A percentile compares a stretch with the other conserved stretches of the same genome.
Conservation (phyloP, 2,113 vertebrate species). For the Rhinoptilus africanus region DNA sequence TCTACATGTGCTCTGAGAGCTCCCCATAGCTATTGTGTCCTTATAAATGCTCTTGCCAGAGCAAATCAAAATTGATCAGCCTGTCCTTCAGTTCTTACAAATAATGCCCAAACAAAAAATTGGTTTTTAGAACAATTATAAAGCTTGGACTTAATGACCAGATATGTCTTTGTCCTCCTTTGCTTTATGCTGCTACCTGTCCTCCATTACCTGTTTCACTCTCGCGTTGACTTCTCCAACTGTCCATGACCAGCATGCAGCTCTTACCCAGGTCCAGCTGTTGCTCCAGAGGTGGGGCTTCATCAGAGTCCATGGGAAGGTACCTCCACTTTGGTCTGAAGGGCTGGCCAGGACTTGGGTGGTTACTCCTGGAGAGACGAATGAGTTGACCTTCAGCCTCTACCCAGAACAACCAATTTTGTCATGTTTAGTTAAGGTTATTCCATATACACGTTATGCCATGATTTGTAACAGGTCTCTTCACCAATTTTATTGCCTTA, state of each 20-base stretch:
- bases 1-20: background rate
- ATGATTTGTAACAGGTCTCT: background rate
- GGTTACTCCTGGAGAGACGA: no score
- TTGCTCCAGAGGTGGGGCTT: no score
- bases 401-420: background rate
- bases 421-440: background rate
- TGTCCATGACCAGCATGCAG: fast-evolving
- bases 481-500: background rate
- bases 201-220: background rate
- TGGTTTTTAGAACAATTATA: fast-evolving
- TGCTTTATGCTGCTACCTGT: background rate
- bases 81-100: background rate
- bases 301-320: fast-evolving
- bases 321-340: background rate
- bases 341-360: background rate
- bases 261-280: background rate
- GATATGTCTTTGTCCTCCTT: no score
- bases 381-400: background rate
- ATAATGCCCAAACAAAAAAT: background rate
- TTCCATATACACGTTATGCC: fast-evolving
- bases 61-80: background rate
- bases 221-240: fast-evolving
- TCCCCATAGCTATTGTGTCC: fast-evolving
- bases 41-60: background rate
- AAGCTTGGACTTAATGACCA: background rate